phyloP scores from a whole-genome alignment of 2,888 invertebrate species.

The Oscheius onirici region DNA sequence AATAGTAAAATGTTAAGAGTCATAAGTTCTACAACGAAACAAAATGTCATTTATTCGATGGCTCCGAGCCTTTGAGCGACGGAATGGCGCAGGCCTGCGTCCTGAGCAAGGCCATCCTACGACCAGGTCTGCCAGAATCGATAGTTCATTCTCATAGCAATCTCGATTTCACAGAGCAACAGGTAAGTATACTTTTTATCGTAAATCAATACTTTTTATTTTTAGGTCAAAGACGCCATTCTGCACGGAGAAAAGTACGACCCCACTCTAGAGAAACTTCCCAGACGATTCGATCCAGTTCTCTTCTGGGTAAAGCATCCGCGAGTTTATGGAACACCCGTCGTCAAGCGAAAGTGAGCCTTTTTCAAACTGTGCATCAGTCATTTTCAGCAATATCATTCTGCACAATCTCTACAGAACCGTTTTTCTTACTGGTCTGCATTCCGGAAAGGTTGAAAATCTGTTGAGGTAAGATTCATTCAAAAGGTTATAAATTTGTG shows the following conservation, averaged over 20 bases:
- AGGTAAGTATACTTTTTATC: slow-evolving; percentile 30
- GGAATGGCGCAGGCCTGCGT: slow-evolving; percentile 65
- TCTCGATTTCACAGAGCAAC: slow-evolving; percentile 48
- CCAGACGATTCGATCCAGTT: slow-evolving; percentile 65
- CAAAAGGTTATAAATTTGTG: no score
- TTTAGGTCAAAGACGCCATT: slow-evolving; percentile 62
- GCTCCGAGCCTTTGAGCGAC: slow-evolving; percentile 62
- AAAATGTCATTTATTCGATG: slow-evolving; percentile 62
- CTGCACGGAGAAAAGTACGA: slow-evolving; percentile 67
- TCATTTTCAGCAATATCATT: slow-evolving; percentile 64
- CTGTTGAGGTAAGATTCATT: slow-evolving; percentile 43
- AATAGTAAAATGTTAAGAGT: slow-evolving; percentile 36
- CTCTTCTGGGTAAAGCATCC: slow-evolving; percentile 67
- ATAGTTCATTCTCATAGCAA: slow-evolving; percentile 46
- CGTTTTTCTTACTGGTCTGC: slow-evolving; percentile 52
- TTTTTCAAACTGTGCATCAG: not conserved
- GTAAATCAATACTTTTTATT: not conserved
- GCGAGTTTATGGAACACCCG: slow-evolving; percentile 65
- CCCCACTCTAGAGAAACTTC: slow-evolving; percentile 65
- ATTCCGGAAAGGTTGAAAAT: slow-evolving; percentile 40
- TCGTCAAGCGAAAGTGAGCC: slow-evolving; percentile 62
- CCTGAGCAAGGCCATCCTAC: slow-evolving; percentile 56
- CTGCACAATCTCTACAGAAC: slow-evolving; percentile 64
- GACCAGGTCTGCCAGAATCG: slow-evolving; percentile 53
- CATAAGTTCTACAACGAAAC: slow-evolving; percentile 61